These are phyloP conservation scores for Columba guinea DNA, from an alignment of 2,797 vertebrate genomes.

Conservation along the genomic window DNA sequence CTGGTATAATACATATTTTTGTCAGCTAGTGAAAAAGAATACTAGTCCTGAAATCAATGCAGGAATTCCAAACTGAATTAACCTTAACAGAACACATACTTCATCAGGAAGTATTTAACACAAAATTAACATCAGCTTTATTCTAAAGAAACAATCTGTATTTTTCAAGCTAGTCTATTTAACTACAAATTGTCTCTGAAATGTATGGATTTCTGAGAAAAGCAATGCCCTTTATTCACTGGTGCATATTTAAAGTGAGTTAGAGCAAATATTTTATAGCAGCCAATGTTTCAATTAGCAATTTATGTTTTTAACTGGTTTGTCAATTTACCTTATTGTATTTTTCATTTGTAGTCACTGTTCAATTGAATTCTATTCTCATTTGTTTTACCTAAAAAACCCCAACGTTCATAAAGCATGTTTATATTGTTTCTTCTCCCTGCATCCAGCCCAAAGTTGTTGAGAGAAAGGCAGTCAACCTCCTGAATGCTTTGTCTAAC, in stretches of 20 bases:
- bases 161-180: neutral
- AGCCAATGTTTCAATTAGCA: neutral
- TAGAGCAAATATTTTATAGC: neutral
- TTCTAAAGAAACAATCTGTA: neutral
- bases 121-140: neutral
- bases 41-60: neutral
- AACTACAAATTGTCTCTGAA: neutral
- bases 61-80: neutral
- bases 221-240: neutral
- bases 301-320: constrained; percentile 35
- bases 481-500: neutral
- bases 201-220: constrained; percentile 25
- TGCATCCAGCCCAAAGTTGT: neutral
- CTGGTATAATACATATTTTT: neutral
- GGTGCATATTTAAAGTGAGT: neutral
- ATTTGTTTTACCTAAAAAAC: neutral
- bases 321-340: constrained; percentile 22
- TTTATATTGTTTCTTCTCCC: neutral
- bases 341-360: neutral
- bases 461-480: neutral
- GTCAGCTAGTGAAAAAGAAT: neutral
- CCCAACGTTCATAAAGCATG: rapidly evolving
- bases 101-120: neutral
- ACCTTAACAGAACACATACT: neutral
- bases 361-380: constrained; percentile 4